A percentile compares a stretch with the other conserved stretches of the same genome.
Evolutionary conservation across 2,113 vertebrate species (phyloP).

Genomic region (Capreolus pygargus): DNA sequence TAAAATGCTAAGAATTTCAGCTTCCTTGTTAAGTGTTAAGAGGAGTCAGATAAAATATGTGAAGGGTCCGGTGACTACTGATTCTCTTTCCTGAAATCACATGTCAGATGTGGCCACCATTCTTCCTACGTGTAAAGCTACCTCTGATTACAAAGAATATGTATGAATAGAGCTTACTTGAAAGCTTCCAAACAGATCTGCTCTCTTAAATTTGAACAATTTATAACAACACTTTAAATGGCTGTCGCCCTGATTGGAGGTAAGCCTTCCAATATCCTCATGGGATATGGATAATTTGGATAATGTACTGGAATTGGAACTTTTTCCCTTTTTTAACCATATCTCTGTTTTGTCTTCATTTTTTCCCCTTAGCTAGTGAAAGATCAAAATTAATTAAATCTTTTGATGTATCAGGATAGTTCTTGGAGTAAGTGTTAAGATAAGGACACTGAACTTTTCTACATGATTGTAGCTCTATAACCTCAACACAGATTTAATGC

Average conservation of each 20-base stretch:
- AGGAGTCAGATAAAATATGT: not conserved
- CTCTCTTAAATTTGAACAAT: not conserved
- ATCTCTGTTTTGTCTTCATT: slow-evolving; percentile 67
- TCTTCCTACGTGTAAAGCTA: not conserved
- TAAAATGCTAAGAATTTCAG: not conserved
- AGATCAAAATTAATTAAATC: slow-evolving; percentile 82
- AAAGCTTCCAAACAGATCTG: not conserved
- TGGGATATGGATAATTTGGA: slow-evolving; percentile 47
- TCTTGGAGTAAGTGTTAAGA: slow-evolving; percentile 74
- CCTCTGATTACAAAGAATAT: not conserved
- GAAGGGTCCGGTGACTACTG: not conserved
- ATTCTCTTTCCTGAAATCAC: not conserved
- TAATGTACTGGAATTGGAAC: slow-evolving; percentile 69
- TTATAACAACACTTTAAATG: slow-evolving; percentile 41
- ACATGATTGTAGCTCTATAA: slow-evolving; percentile 79
- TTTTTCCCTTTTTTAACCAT: slow-evolving; percentile 53
- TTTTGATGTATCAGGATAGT: slow-evolving; percentile 74
- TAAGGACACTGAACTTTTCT: slow-evolving; percentile 80
- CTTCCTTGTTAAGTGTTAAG: not conserved
- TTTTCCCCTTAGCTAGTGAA: slow-evolving; percentile 65
- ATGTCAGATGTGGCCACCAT: not conserved
- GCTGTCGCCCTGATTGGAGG: not conserved
- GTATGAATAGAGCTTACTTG: not conserved
- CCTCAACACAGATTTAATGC: slow-evolving; percentile 81
- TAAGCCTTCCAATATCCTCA: not conserved